phyloP scores from a whole-genome alignment of 2,113 vertebrate genomes.

The Maccullochella peelii region DNA sequence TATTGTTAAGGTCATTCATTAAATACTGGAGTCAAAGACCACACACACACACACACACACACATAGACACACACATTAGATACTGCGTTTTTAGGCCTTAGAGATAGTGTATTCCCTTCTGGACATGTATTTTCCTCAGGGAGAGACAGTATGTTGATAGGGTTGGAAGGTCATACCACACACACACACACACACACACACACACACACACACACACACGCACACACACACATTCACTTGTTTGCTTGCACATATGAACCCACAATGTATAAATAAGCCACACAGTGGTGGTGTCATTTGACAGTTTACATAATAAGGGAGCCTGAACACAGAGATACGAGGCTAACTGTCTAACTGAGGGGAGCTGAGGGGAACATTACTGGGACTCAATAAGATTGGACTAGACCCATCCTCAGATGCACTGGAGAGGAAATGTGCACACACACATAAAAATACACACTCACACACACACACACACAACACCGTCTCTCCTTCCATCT shows the following conservation, averaged over 20 bases:
- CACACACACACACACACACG: conserved; percentile 13
- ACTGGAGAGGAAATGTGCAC: conserved; percentile 51
- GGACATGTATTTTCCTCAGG: conserved; percentile 57
- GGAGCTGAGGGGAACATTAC: conserved; percentile 65
- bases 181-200: conserved; percentile 1
- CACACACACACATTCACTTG: conserved; percentile 19
- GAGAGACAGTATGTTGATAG: conserved; percentile 61
- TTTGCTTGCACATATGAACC: conserved; percentile 49
- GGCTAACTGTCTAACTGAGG: conserved; percentile 66
- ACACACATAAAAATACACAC: conserved; percentile 1
- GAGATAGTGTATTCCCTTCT: conserved; percentile 61
- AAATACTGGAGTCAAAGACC: conserved; percentile 60
- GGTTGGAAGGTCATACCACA: conserved; percentile 68
- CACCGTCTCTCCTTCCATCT: conserved; percentile 38
- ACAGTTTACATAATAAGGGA: conserved; percentile 72
- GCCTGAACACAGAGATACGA: conserved; percentile 54
- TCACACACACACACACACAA: conserved; percentile 28
- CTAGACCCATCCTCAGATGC: conserved; percentile 64
- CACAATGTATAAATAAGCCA: conserved; percentile 57
- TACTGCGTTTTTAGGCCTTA: conserved; percentile 26
- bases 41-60: conserved; percentile 21
- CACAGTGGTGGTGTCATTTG: conserved; percentile 59
- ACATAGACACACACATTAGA: conserved; percentile 21
- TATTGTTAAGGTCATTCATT: conserved; percentile 76
- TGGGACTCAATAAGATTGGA: conserved; percentile 71